Base-by-base conservation (phyloP, 2,888 invertebrate species). In the Stenoptilia bipunctidactyla region DNA sequence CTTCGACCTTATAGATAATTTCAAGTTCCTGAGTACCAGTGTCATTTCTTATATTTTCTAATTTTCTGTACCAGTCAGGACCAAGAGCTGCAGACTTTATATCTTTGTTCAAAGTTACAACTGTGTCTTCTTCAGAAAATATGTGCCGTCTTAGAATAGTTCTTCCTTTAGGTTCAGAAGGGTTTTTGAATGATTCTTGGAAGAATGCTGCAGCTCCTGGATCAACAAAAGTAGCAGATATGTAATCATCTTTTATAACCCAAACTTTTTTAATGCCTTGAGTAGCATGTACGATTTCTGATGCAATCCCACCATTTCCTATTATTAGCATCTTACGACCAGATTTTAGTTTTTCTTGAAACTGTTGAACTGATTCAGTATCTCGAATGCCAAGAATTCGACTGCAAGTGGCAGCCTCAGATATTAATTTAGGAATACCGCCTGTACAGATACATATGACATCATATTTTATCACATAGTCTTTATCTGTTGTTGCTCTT, bases 261-360 rank as follows among this genome's bases (percentile, higher is more conserved):
- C 99, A 99, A 44, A 96, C 84, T 38, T 98, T 89, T 61, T 96
- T 90, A 38, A 96, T 88, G 13, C 91, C 90, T 61, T 88, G 86
- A 12, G 97, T 88, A 63, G 97, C 96, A 68, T 95, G 91, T 40
- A 95, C 93, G 51, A 99, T 84, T 85, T 99, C 99, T 33, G 97
- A 97, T 34, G 99, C 99, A 59, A 99, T 99, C 10, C 99, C 99
- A 25, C 99, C 99, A 86, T 99, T 99, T 6, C 99, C 99, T 38
- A 98, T 88, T 35, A 99, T 86, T 0, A 94, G 71, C 56, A 99
- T 87, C 68, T 87, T 89, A 36, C 87, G 87, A 0, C 96, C 89
- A 41, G 76, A 70, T 41, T 79, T 72, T 8, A 99, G 71, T 60
- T 88, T 89, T 15, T 87, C 67, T 53, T 93, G 89, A 58, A 98